phyloP scores from a whole-genome alignment of 2,888 invertebrate species.

The Lasioglossum leucozonium region DNA sequence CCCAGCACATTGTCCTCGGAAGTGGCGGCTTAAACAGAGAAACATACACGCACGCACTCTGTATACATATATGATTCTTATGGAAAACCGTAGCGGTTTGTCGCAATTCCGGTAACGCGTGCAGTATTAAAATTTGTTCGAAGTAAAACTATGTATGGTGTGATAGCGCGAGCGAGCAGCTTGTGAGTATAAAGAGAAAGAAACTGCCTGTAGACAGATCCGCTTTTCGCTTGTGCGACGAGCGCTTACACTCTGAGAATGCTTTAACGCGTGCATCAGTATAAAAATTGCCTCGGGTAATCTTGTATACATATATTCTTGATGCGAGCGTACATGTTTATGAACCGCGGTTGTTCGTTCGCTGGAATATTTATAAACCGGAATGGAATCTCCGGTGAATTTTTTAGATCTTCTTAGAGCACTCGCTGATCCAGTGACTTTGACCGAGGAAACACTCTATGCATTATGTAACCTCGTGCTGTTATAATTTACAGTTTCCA shows the following conservation, averaged over 20 bases:
- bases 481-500: neutral
- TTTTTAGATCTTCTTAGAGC: neutral
- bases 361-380: neutral
- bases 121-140: neutral
- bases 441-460: neutral
- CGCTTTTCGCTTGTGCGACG: neutral
- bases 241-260: conserved; percentile 20
- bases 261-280: conserved; percentile 13
- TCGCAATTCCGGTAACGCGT: neutral
- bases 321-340: neutral
- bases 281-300: conserved; percentile 27
- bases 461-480: neutral
- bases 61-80: neutral
- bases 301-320: conserved; percentile 1
- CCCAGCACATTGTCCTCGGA: neutral
- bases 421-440: neutral
- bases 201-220: conserved; percentile 32
- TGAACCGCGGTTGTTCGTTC: neutral
- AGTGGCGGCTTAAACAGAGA: neutral
- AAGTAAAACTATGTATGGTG: neutral
- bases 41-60: neutral
- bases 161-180: neutral
- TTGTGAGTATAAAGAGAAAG: neutral
- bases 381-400: conserved; percentile 1
- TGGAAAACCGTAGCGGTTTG: neutral